phyloP scores from a whole-genome alignment of 2,113 vertebrate species.

The Rutilus rutilus region DNA sequence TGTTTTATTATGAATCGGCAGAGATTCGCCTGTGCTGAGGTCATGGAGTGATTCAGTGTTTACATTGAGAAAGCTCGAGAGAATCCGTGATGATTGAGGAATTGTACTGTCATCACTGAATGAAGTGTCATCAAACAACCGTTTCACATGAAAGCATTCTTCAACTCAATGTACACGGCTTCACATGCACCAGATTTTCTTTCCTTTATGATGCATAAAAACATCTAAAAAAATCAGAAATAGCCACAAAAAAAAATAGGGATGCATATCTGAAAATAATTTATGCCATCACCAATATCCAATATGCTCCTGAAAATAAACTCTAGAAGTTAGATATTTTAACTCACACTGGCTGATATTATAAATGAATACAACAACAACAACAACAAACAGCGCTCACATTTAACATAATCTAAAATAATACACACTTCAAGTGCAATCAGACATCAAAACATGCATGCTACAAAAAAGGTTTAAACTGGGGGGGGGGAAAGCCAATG shows the following conservation, averaged over 20 bases:
- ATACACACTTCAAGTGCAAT: background rate
- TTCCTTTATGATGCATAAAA: background rate
- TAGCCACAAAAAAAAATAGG: background rate
- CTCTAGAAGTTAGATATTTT: background rate
- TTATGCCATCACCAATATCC: background rate
- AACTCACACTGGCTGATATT: background rate
- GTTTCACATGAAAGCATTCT: background rate
- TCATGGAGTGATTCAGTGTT: background rate
- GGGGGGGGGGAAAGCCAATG: background rate
- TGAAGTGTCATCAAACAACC: background rate
- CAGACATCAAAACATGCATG: background rate
- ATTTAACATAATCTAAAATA: background rate
- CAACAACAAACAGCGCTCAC: background rate
- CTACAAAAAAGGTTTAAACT: background rate
- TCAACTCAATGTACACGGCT: background rate
- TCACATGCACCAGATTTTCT: background rate
- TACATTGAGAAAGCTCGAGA: background rate
- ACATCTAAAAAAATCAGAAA: background rate
- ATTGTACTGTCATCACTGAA: background rate
- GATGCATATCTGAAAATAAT: background rate
- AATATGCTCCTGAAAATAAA: background rate
- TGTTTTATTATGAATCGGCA: conserved; percentile 3
- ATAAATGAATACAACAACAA: background rate
- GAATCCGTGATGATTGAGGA: background rate
- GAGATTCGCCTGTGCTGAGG: background rate